Percentiles rank a stretch among this genome's conserved stretches.
phyloP scores from a whole-genome alignment of 2,888 invertebrate genomes.

The Thalpophila matura region DNA sequence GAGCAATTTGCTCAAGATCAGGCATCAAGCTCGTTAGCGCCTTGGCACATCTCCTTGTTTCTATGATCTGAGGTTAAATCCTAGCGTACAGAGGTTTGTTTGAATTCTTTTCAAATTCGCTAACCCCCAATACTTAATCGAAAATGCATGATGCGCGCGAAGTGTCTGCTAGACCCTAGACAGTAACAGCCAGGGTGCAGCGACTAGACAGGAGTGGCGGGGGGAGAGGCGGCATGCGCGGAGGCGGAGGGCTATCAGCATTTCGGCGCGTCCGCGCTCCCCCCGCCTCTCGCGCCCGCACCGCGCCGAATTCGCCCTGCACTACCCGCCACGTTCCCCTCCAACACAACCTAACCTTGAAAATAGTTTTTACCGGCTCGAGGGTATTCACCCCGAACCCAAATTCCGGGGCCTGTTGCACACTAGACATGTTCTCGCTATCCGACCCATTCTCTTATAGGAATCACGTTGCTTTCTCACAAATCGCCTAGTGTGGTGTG shows the following conservation, averaged over 20 bases:
- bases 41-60: too few species aligned
- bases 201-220: conserved; percentile 65
- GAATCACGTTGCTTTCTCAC: conserved; percentile 64
- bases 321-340: conserved; percentile 87
- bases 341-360: conserved; percentile 88
- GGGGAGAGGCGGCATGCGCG: conserved; percentile 62
- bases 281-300: conserved; percentile 67
- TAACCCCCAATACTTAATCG: conserved; percentile 40
- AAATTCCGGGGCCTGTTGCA: conserved; percentile 85
- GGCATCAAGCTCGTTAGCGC: too few species aligned
- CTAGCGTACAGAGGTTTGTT: conserved; percentile 21
- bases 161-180: conserved; percentile 59
- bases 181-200: conserved; percentile 72
- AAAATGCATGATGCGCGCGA: conserved; percentile 61
- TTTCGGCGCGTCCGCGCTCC: conserved; percentile 88
- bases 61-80: conserved; percentile 18
- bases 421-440: conserved; percentile 78
- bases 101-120: conserved; percentile 28
- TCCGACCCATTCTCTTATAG: conserved; percentile 76
- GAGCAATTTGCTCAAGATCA: too few species aligned
- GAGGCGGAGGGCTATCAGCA: conserved; percentile 84
- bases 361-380: conserved; percentile 90
- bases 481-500: conserved; percentile 74
- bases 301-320: conserved; percentile 86
- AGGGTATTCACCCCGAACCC: conserved; percentile 91